Conservation (phyloP, 2,797 vertebrate species). For the Chaunax sp. region DNA sequence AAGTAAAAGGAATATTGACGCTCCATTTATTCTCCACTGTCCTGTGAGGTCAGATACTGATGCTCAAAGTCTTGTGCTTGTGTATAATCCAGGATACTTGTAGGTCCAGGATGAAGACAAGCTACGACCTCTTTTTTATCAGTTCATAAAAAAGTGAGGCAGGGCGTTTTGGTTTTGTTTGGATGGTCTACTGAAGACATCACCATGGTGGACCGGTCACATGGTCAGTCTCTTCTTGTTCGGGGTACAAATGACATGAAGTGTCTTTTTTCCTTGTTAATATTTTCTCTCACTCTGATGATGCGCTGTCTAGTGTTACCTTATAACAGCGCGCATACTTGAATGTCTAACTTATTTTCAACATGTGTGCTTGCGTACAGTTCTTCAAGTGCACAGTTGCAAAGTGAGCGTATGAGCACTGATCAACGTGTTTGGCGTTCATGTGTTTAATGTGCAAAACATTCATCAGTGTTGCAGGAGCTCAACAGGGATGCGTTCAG, state of each 20-base stretch:
- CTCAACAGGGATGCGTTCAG: constrained; percentile 14
- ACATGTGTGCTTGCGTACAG: constrained; percentile 24
- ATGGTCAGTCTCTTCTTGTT: constrained; percentile 5
- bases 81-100: neutral
- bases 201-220: neutral
- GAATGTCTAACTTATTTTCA: constrained; percentile 67
- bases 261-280: neutral
- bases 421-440: constrained; percentile 10
- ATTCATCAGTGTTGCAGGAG: constrained; percentile 2
- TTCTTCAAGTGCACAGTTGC: neutral
- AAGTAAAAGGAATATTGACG: neutral
- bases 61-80: neutral
- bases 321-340: constrained; percentile 52
- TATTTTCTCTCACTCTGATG: constrained; percentile 20
- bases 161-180: neutral
- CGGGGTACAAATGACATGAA: neutral
- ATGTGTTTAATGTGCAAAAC: neutral
- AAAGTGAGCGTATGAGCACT: neutral
- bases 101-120: neutral
- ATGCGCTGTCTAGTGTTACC: constrained; percentile 43
- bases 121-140: neutral
- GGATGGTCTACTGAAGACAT: neutral
- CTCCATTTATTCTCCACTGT: neutral
- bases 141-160: neutral
- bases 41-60: neutral